Base-by-base conservation (phyloP, 2,888 invertebrate species). In the Andrena bicolor region DNA sequence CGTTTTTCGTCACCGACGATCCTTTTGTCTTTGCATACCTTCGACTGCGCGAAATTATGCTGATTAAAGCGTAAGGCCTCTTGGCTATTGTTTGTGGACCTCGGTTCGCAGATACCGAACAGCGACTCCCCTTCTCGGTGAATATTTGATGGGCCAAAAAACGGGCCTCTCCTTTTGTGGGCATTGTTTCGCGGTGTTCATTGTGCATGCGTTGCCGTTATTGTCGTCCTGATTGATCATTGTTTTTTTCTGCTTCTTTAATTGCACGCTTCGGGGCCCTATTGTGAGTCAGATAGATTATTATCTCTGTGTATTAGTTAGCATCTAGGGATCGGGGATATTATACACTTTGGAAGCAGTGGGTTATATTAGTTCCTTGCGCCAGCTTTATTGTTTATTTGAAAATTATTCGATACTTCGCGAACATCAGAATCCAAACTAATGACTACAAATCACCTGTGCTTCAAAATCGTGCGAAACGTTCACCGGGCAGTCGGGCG, bases 11-110 rank as follows among this genome's bases (percentile, higher is more conserved):
- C 28, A 16, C 32, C 63, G 35, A 2, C 23, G 41, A 16, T 1
- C 65, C 51, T 70, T 41, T 82, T 77, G 77, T 82, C 82, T 78
- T 82, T 78, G 56, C 23, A 26, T 16, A 32, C 68, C 61, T 65
- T 73, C 65, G 68, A 41, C 16, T 30, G 56, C 71, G 41, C 48
- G 77, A 74, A 74, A 80, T 82, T 86, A 85, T 85, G 80, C 82
- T 76, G 77, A 86, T 80, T 70, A 65, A 61, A 35, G 16, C 76
- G 73, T n/a, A n/a, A n/a, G n/a, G n/a, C n/a, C n/a, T n/a, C 48
- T 58, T 73, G 61, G 49, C 66, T 41, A 41, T 60, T 48, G 53
- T 41, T n/a, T 1, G 32, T 10, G 41, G 16, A 1, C 16, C 41
- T 16, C 16, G 41, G 41, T 5, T 41, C 41, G 16, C 4, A 16